phyloP scores from a whole-genome alignment of 2,113 vertebrate genomes.

The Mustelus asterias region DNA sequence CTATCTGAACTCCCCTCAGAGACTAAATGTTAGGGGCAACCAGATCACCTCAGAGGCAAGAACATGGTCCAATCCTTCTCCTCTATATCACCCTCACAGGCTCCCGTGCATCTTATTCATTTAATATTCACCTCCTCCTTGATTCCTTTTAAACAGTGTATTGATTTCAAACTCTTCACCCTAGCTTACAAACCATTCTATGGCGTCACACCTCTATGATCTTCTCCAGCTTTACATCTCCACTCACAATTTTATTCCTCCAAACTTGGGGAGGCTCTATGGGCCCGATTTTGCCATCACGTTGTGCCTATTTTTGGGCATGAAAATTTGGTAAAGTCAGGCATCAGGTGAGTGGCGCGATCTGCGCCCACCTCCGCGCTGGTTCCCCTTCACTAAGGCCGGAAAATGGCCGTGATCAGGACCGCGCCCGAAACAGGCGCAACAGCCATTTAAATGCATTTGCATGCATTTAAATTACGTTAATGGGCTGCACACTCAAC shows the following conservation, averaged over 20 bases:
- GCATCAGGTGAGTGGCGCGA: too few species aligned
- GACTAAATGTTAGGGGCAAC: background rate
- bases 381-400: too few species aligned
- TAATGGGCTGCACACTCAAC: too few species aligned
- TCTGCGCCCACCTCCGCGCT: too few species aligned
- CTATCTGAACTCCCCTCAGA: background rate
- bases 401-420: too few species aligned
- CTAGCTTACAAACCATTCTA: background rate
- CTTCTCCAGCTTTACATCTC: background rate
- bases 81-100: background rate
- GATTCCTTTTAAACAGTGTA: background rate
- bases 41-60: background rate
- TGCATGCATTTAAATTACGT: too few species aligned
- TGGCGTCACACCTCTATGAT: background rate
- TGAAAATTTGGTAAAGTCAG: too few species aligned
- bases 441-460: too few species aligned
- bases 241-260: background rate
- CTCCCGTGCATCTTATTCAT: background rate
- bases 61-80: background rate
- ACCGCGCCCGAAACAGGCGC: too few species aligned
- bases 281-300: too few species aligned
- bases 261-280: background rate
- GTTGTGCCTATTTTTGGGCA: too few species aligned
- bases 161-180: background rate
- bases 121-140: background rate